Evolutionary conservation across 1,140 invertebrate genomes (phyloP).

Genomic region (Drosophila miranda): DNA sequence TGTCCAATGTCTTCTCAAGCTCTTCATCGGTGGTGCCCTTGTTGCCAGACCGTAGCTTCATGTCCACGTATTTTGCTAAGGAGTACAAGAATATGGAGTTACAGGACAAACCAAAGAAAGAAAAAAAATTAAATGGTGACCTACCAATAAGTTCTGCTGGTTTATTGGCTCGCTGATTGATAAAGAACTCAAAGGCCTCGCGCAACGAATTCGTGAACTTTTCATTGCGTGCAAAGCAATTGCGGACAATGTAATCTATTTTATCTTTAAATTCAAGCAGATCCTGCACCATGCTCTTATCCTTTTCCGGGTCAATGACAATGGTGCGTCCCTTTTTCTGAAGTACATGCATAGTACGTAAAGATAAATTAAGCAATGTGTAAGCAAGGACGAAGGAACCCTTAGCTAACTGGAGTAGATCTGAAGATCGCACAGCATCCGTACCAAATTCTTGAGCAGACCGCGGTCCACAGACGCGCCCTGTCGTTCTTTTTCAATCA

Average conservation of each 20-base stretch:
- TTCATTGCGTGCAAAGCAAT: conserved; percentile 97
- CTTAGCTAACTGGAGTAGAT: conserved; percentile 92
- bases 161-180: conserved; percentile 99
- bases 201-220: conserved; percentile 98
- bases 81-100: conserved; percentile 78
- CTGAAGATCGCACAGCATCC: conserved; percentile 98
- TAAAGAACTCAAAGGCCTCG: conserved; percentile 99
- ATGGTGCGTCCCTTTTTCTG: conserved; percentile 96
- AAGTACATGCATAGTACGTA: background rate
- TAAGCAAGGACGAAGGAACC: too few species aligned
- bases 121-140: conserved; percentile 21
- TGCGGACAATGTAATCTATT: conserved; percentile 95
- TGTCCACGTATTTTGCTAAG: conserved; percentile 98
- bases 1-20: conserved; percentile 96
- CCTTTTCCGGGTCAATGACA: conserved; percentile 98
- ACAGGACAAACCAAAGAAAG: conserved; percentile 19
- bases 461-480: conserved; percentile 97
- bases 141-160: conserved; percentile 98
- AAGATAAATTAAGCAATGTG: background rate
- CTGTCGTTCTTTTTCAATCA: conserved; percentile 97
- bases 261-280: conserved; percentile 99
- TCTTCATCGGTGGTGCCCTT: conserved; percentile 99
- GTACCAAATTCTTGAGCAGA: conserved; percentile 95
- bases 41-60: conserved; percentile 97
- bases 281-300: conserved; percentile 99